Evolutionary conservation across 2,113 vertebrate species (phyloP), one percentile per base, ranked within the genome.

Genomic region (Mustela lutreola): DNA sequence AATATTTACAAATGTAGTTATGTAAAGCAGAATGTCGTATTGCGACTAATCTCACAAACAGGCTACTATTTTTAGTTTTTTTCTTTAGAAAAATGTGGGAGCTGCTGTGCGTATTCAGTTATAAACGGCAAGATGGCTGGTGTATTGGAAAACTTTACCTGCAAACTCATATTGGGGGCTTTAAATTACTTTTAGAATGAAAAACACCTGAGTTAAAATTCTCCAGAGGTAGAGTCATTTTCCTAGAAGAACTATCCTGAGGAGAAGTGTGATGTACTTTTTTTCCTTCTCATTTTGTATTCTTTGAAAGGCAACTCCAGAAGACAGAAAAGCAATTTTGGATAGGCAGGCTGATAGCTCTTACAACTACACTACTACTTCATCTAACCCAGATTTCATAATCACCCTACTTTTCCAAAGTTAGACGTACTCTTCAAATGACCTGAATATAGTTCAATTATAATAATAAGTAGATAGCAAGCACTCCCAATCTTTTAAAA

Each of bases 381-480:
- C 80, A 97, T 94, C 39, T 92, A 87, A 85, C 87, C 83, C 33
- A 97, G 67, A 97, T 96, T 94, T 95, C 62, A 91, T 89, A 96
- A 95, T 62, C 91, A 95, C 5, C 33, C 28, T 60, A 48, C 71
- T 88, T 96, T 97, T 92, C 39, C 67, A 78, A 94, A 78, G 70
- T 92, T 91, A 96, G 67, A 36, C 7, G 62, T 71, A 65, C 14
- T 89, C 75, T 94, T 95, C 84, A 96, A 88, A 90, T 85, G 65
- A 85, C 48, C 91, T 85, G 65, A 97, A 80, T 84, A 56, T 39
- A 89, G 67, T 50, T 96, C 62, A 97, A 36, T 87, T 92, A 94
- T 83, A 96, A 36, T 83, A 93, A 83, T 73, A 91, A 63, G 48
- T 76, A 95, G 53, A 48, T 78, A 81, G 39, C 71, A 84, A 95